Evolutionary conservation across 2,797 vertebrate genomes (phyloP).

Genomic region (Myiothlypis coronata): DNA sequence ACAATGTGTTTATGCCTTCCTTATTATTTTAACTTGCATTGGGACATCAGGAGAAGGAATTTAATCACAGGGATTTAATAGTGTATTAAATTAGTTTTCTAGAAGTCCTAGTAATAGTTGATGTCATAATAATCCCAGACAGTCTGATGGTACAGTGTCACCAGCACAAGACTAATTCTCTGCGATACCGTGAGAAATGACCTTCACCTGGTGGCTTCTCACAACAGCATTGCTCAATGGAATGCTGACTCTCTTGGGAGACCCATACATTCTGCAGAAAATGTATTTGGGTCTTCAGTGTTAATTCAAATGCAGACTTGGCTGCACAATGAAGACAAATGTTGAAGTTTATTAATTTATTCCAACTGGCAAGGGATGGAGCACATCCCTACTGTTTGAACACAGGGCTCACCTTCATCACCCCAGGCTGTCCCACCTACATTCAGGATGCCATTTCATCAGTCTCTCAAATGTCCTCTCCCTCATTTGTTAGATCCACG

Average conservation of each 20-base stretch:
- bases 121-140: neutral
- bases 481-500: neutral
- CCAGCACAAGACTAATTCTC: neutral
- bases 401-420: neutral
- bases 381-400: neutral
- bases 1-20: neutral
- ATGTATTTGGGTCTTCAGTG: neutral
- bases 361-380: neutral
- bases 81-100: neutral
- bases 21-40: neutral
- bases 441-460: neutral
- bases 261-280: neutral
- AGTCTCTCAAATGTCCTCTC: neutral
- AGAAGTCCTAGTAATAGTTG: neutral
- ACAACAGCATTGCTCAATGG: neutral
- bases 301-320: neutral
- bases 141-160: neutral
- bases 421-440: neutral
- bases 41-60: neutral
- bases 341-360: neutral
- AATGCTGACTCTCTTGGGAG: neutral
- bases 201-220: neutral
- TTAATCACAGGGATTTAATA: neutral
- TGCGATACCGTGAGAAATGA: neutral
- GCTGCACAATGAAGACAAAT: fast-evolving